These are phyloP conservation scores for Pipistrellus kuhlii DNA, from an alignment of 2,797 vertebrate genomes.

Conservation along the genomic window DNA sequence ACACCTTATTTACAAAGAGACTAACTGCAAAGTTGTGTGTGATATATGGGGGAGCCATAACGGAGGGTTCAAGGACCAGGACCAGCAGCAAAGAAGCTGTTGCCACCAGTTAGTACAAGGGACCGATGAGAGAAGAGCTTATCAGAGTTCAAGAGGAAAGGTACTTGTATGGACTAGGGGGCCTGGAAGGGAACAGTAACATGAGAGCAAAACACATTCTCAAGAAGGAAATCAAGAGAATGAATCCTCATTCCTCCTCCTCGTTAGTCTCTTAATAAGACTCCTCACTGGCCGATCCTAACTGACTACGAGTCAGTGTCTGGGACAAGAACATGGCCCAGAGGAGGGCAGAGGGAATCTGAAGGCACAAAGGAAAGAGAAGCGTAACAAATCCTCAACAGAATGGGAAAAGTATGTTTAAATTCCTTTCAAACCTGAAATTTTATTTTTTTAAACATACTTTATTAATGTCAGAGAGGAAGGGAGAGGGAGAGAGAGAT, in stretches of 20 bases:
- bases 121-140: not conserved
- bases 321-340: not conserved
- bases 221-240: not conserved
- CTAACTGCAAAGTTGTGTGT: conserved; percentile 59
- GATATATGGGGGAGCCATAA: not conserved
- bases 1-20: conserved; percentile 65
- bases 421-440: not conserved
- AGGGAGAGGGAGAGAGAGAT: too few species aligned
- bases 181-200: not conserved
- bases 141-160: not conserved
- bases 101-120: not conserved
- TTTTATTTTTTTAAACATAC: not conserved
- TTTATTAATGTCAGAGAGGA: too few species aligned
- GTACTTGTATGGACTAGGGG: not conserved
- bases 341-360: not conserved
- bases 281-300: not conserved
- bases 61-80: not conserved
- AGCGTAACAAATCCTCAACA: not conserved
- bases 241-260: not conserved
- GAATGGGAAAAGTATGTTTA: not conserved
- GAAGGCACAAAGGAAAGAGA: not conserved
- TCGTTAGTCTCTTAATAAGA: not conserved
- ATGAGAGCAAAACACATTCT: not conserved
- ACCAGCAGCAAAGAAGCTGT: not conserved
- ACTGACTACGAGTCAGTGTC: not conserved